phyloP scores from a whole-genome alignment of 2,888 invertebrate genomes.

The Endotricha flammealis region DNA sequence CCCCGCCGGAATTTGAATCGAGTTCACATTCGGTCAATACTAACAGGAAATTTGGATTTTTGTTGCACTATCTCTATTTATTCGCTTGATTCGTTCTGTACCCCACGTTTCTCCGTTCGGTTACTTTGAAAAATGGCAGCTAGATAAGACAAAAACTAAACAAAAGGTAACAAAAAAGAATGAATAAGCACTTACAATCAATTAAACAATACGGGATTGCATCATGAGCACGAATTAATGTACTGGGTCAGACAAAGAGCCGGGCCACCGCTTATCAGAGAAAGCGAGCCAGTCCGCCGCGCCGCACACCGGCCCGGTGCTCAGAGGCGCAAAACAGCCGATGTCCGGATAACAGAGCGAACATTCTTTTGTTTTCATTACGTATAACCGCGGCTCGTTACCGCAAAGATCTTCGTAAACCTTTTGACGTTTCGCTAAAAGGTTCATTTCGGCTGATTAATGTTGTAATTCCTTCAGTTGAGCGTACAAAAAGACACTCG shows the following conservation, averaged over 20 bases:
- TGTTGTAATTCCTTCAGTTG: slow-evolving; percentile 63
- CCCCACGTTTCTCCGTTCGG: no score
- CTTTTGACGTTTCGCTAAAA: slow-evolving; percentile 73
- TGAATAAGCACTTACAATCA: slow-evolving; percentile 51
- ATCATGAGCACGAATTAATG: slow-evolving; percentile 63
- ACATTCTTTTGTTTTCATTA: slow-evolving; percentile 65
- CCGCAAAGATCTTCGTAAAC: slow-evolving; percentile 54
- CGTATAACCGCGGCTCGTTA: slow-evolving; percentile 53
- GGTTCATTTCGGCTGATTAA: slow-evolving; percentile 71
- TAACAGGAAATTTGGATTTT: slow-evolving; percentile 44
- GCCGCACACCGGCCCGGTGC: slow-evolving; percentile 15
- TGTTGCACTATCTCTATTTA: slow-evolving; percentile 38
- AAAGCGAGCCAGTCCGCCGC: slow-evolving; percentile 43
- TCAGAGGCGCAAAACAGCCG: slow-evolving; percentile 37
- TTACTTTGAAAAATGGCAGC: slow-evolving; percentile 2
- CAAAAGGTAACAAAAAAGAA: slow-evolving; percentile 41
- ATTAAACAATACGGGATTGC: slow-evolving; percentile 61
- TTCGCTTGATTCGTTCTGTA: slow-evolving; percentile 32
- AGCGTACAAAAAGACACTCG: slow-evolving; percentile 55
- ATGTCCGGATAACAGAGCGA: slow-evolving; percentile 39
- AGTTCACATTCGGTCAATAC: slow-evolving; percentile 44
- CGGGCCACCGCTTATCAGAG: slow-evolving; percentile 53
- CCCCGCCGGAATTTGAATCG: slow-evolving; percentile 42
- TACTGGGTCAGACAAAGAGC: slow-evolving; percentile 58
- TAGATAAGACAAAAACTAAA: slow-evolving; percentile 22